These are phyloP conservation scores for Cyanoliseus patagonus DNA, from an alignment of 2,113 vertebrate species.

Conservation along the genomic window DNA sequence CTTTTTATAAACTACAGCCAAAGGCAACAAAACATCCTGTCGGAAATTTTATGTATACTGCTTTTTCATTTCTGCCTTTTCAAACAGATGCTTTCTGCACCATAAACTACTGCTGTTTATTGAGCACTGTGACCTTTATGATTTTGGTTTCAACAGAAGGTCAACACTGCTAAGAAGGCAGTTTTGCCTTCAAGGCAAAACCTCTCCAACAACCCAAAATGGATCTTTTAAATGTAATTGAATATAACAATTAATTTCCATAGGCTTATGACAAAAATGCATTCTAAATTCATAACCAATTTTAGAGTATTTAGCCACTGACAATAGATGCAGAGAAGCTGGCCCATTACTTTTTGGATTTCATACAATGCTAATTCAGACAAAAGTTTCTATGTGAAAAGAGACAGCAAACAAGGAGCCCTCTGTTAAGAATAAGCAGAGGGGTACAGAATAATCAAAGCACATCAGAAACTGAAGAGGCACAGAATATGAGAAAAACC, in stretches of 20 bases:
- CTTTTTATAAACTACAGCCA: neutral
- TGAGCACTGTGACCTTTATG: neutral
- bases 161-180: neutral
- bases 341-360: neutral
- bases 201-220: neutral
- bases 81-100: neutral
- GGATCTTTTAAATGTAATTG: conserved; percentile 27
- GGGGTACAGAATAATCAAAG: neutral
- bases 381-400: neutral
- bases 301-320: conserved; percentile 30
- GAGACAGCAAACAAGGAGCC: neutral
- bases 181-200: conserved; percentile 29
- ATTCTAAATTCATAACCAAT: neutral
- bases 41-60: neutral
- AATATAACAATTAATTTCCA: conserved; percentile 15
- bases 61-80: neutral
- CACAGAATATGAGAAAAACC: neutral
- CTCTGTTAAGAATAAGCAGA: neutral
- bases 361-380: neutral
- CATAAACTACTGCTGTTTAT: neutral
- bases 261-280: neutral
- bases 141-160: conserved; percentile 41
- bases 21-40: neutral
- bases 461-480: neutral
- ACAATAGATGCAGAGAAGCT: neutral